Conservation (phyloP, 2,797 vertebrate genomes). For the Gallinago solitaria region DNA sequence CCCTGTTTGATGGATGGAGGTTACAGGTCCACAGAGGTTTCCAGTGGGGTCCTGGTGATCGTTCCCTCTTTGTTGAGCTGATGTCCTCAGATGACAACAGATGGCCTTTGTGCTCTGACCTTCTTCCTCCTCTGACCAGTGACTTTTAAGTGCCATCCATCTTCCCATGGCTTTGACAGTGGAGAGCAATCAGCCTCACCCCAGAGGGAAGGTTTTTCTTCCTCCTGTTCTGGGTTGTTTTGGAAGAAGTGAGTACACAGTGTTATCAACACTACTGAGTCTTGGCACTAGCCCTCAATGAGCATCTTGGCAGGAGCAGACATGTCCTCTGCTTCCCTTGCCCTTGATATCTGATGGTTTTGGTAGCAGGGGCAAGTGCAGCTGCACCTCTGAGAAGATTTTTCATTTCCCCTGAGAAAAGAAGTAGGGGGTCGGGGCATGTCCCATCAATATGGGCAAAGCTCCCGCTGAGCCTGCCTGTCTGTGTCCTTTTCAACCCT, state of each 20-base stretch:
- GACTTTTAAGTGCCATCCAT: neutral
- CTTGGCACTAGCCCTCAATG: neutral
- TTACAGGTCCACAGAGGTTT: neutral
- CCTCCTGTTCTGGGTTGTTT: neutral
- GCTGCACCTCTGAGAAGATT: neutral
- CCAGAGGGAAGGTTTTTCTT: neutral
- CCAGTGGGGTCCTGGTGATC: neutral
- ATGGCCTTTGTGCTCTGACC: constrained; percentile 18
- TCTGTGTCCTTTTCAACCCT: rapidly evolving
- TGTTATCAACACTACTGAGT: neutral
- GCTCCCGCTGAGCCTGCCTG: neutral
- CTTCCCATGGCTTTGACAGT: neutral
- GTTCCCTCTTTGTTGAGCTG: neutral
- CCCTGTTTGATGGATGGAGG: neutral
- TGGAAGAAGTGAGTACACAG: neutral
- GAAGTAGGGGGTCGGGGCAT: neutral
- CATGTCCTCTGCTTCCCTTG: neutral
- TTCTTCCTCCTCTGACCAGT: neutral
- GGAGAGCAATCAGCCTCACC: neutral
- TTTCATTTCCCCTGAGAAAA: neutral
- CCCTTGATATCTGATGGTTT: neutral
- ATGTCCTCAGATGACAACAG: neutral
- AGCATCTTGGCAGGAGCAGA: neutral
- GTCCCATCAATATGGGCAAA: neutral
- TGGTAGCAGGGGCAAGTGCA: neutral